A percentile compares a stretch with the other conserved stretches of the same genome.
phyloP scores from a whole-genome alignment of 2,888 invertebrate species.

The Acrobasis consociella region DNA sequence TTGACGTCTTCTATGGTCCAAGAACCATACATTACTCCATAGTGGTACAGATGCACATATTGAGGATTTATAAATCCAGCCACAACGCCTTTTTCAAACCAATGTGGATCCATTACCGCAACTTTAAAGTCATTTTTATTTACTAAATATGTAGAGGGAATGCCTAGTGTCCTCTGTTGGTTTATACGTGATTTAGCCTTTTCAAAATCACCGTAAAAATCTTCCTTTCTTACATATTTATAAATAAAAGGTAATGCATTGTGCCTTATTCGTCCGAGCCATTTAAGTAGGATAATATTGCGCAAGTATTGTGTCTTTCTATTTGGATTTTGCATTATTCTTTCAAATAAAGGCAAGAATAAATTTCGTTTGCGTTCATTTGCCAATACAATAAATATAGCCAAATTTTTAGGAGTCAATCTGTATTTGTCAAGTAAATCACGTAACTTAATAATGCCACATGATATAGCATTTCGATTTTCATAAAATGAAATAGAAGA shows the following conservation, averaged over 20 bases:
- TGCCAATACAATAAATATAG: slow-evolving; percentile 42
- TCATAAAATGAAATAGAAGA: slow-evolving; percentile 26
- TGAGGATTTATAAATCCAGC: slow-evolving; percentile 30
- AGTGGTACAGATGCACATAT: slow-evolving; percentile 36
- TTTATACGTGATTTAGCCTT: slow-evolving; percentile 27
- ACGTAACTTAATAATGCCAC: slow-evolving; percentile 36
- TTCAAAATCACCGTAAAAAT: slow-evolving; percentile 23
- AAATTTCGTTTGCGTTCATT: slow-evolving; percentile 36
- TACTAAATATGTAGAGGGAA: slow-evolving; percentile 28
- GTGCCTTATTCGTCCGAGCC: slow-evolving; percentile 21
- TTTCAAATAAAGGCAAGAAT: slow-evolving; percentile 36
- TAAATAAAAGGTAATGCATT: slow-evolving; percentile 10
- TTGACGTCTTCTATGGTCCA: slow-evolving; percentile 31
- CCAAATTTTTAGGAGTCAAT: slow-evolving; percentile 38
- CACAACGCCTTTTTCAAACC: slow-evolving; percentile 44
- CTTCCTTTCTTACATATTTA: slow-evolving; percentile 9
- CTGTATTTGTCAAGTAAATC: slow-evolving; percentile 36
- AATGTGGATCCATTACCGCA: slow-evolving; percentile 33
- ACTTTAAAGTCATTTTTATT: slow-evolving; percentile 29
- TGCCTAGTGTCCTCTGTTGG: slow-evolving; percentile 24
- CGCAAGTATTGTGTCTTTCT: slow-evolving; percentile 7
- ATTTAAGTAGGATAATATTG: slow-evolving; percentile 20
- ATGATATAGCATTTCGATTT: slow-evolving; percentile 27
- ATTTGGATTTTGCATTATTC: slow-evolving; percentile 8
- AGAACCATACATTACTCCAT: slow-evolving; percentile 29